A percentile compares a stretch with the other conserved stretches of the same genome.
Conservation (phyloP, 2,888 invertebrate genomes). For the Sympetrum striolatum region DNA sequence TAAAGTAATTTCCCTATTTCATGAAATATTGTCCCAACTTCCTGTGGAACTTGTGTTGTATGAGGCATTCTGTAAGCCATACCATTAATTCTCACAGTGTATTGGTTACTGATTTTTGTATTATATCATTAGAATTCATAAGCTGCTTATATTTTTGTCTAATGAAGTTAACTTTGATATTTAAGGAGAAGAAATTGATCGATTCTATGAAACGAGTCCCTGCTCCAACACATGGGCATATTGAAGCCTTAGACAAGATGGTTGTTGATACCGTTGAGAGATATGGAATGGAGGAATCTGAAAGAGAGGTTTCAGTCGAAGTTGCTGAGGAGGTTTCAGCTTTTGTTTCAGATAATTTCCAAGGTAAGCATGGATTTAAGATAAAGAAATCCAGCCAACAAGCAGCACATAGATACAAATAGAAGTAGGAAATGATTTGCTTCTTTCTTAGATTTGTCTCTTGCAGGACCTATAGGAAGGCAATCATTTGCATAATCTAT, state of each 20-base stretch:
- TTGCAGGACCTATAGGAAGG: not conserved
- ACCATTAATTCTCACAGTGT: too few species aligned
- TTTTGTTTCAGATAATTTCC: slow-evolving; percentile 1
- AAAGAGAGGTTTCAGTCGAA: slow-evolving; percentile 52
- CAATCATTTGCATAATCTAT: too few species aligned
- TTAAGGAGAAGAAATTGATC: not conserved
- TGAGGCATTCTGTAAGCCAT: too few species aligned
- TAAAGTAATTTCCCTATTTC: too few species aligned
- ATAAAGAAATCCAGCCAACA: too few species aligned
- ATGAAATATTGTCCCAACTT: too few species aligned
- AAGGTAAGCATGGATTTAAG: not conserved
- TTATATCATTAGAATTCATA: not conserved
- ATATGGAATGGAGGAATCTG: slow-evolving; percentile 53
- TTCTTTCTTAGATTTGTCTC: not conserved
- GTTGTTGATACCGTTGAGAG: slow-evolving; percentile 52
- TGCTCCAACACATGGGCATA: slow-evolving; percentile 53
- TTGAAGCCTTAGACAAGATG: slow-evolving; percentile 53
- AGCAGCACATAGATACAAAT: not conserved
- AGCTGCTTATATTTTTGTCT: not conserved
- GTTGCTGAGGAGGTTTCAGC: slow-evolving; percentile 52
- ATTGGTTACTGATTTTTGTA: too few species aligned
- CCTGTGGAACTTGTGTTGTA: too few species aligned
- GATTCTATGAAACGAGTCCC: slow-evolving; percentile 51
- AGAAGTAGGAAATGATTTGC: not conserved
- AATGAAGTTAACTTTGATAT: not conserved